A percentile compares a stretch with the other conserved stretches of the same genome.
Evolutionary conservation across 2,888 invertebrate species (phyloP).

Genomic region (Habroteleia sp.): DNA sequence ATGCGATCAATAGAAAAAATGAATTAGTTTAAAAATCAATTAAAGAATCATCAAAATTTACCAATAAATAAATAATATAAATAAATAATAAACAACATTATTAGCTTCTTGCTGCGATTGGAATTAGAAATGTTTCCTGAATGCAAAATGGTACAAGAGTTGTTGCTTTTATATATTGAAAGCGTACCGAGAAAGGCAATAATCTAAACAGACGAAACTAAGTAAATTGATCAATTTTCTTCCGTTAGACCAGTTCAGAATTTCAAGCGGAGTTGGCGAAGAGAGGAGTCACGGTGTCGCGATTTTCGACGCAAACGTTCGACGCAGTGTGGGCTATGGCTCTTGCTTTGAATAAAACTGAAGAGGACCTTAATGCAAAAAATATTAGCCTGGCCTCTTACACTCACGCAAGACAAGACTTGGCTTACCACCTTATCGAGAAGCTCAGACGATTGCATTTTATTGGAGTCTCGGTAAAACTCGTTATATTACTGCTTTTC

Average conservation of each 20-base stretch:
- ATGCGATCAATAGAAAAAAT: too few relatives aligned
- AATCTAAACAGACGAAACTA: too few relatives aligned
- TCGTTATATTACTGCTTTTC: slow-evolving; percentile 24
- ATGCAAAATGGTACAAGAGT: too few relatives aligned
- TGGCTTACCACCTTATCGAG: slow-evolving; percentile 87
- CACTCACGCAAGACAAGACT: slow-evolving; percentile 87
- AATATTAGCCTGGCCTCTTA: slow-evolving; percentile 84
- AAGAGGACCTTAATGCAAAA: slow-evolving; percentile 82
- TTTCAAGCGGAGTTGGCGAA: slow-evolving; percentile 84
- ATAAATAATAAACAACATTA: too few relatives aligned
- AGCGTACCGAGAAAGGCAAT: too few relatives aligned
- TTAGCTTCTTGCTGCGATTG: too few relatives aligned
- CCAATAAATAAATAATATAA: too few relatives aligned
- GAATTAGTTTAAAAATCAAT: too few relatives aligned
- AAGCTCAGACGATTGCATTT: slow-evolving; percentile 89
- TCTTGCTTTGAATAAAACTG: slow-evolving; percentile 86
- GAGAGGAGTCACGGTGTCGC: slow-evolving; percentile 83
- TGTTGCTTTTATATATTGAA: too few relatives aligned
- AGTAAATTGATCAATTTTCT: too few relatives aligned
- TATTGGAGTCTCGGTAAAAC: slow-evolving; percentile 92
- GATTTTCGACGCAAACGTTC: slow-evolving; percentile 90
- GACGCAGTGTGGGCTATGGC: slow-evolving; percentile 96
- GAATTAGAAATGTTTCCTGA: too few relatives aligned
- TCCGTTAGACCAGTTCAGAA: slow-evolving; percentile 84
- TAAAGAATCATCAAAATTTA: too few relatives aligned